A percentile compares a stretch with the other conserved stretches of the same genome.
These are phyloP conservation scores for Helogale parvula DNA, from an alignment of 2,113 vertebrate genomes.

Conservation along the genomic window DNA sequence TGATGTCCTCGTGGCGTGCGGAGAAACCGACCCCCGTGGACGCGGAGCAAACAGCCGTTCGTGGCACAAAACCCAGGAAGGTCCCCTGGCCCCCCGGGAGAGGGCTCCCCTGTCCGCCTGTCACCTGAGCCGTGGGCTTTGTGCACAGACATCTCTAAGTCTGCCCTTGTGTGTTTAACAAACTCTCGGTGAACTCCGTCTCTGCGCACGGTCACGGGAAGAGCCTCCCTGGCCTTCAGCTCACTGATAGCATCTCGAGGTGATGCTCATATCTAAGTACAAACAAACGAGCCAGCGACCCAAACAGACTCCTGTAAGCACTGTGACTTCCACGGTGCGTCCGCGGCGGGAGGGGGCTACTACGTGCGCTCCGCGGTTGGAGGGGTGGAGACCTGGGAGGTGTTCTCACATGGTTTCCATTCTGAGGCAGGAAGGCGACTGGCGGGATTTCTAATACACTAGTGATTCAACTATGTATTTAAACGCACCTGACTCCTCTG, in stretches of 20 bases:
- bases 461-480: rapidly evolving
- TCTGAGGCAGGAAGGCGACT: background rate
- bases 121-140: background rate
- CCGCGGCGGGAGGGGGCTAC: background rate
- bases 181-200: background rate
- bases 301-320: rapidly evolving
- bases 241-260: rapidly evolving
- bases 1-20: background rate
- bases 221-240: too few relatives aligned
- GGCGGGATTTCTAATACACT: background rate
- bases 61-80: background rate
- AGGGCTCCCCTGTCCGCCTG: rapidly evolving
- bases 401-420: rapidly evolving
- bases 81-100: rapidly evolving
- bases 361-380: background rate
- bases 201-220: rapidly evolving
- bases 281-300: too few relatives aligned
- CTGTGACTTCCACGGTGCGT: background rate
- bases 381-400: background rate
- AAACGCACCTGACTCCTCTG: rapidly evolving
- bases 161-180: background rate
- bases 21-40: background rate
- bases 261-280: rapidly evolving
- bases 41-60: rapidly evolving
- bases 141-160: background rate